Evolutionary conservation across 2,888 invertebrate genomes (phyloP), one percentile per base, ranked within the genome.

Genomic region (Acrobeloides nanus): DNA sequence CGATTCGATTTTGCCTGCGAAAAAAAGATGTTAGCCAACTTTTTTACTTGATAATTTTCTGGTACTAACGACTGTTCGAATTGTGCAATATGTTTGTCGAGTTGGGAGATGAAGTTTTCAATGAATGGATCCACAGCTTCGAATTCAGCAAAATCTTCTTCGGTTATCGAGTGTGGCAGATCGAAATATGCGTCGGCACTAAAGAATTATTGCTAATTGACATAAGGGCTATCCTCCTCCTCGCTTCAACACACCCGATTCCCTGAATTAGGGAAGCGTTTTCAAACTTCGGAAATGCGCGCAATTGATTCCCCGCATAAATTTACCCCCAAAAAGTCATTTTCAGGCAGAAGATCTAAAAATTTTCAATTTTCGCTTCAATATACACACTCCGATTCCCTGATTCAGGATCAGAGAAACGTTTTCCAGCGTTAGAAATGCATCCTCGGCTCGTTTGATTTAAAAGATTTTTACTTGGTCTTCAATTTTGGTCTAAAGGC

Each of bases 51-150:
- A 33, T 67, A 72, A 48, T 72, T 72, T 15, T 66, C 66, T 3
- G 59, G 38, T 12, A 59, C 51, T 4, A 72, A 43, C 2, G 55
- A 27, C 1, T 50, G 38, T 44, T 73, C 62, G 39, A 69, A 64
- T 17, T 51, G 54, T 6, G 61, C 61, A 5, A 74, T 44, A 8
- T 62, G 52, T 18, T 57, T 55, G 45, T 73, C 68, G 38, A 71
- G 26, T 75, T 83, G 77, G n/a, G 64, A 48, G 21, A 67, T 46
- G 42, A 72, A 66, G 10, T 47, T 48, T 31, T 68, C 64, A 23
- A 79, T 83, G 78, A 88, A 89, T 0, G 88, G 86, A 76, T 88
- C 87, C 55, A 85, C 85, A 3, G 87, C 86, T 76, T 89, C 89
- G 68, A 85, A 87, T 42, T 82, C 81, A 1, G 84, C 80, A 56